These are phyloP conservation scores for Acanthochromis polyacanthus DNA, from an alignment of 2,113 vertebrate genomes.

Conservation along the genomic window DNA sequence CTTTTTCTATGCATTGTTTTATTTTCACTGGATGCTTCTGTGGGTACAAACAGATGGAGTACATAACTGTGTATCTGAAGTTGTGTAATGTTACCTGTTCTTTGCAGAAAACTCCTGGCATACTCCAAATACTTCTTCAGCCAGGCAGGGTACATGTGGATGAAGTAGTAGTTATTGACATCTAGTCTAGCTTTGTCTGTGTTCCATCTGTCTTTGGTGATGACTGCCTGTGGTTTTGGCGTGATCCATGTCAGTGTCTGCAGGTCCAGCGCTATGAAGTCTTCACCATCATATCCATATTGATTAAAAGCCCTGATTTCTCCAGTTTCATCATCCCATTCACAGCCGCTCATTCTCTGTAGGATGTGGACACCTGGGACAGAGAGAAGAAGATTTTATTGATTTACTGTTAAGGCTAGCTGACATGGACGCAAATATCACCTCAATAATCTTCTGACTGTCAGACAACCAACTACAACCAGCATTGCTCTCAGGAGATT, in stretches of 20 bases:
- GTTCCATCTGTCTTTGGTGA: slow-evolving; percentile 49
- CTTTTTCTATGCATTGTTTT: too few species aligned
- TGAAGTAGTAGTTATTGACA: slow-evolving; percentile 33
- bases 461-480: too few species aligned
- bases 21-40: too few species aligned
- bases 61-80: neutral
- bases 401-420: too few species aligned
- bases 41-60: too few species aligned
- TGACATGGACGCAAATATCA: too few species aligned
- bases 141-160: slow-evolving; percentile 49
- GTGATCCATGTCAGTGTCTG: slow-evolving; percentile 6
- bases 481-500: too few species aligned
- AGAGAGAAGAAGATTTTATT: neutral
- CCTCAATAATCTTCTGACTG: too few species aligned
- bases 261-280: too few species aligned
- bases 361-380: slow-evolving; percentile 24
- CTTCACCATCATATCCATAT: too few species aligned
- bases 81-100: slow-evolving; percentile 19
- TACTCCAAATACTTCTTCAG: slow-evolving; percentile 57
- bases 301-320: too few species aligned
- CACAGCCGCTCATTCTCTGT: neutral
- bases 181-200: fast-evolving
- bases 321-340: too few species aligned
- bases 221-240: fast-evolving
- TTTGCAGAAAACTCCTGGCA: slow-evolving; percentile 32